phyloP scores from a whole-genome alignment of 1,140 invertebrate species.

The Bombus confusus region DNA sequence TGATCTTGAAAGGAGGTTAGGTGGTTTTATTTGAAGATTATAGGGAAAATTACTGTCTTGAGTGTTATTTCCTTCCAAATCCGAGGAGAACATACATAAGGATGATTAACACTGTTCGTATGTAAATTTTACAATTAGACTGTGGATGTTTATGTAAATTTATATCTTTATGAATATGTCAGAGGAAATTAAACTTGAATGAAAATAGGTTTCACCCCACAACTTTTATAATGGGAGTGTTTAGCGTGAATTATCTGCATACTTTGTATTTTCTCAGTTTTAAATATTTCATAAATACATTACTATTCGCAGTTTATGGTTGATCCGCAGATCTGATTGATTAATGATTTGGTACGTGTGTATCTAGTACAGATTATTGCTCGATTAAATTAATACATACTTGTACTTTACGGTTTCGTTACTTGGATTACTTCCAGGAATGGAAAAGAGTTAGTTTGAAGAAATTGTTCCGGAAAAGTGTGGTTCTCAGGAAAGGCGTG shows the following conservation, averaged over 20 bases:
- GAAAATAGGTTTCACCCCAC: neutral
- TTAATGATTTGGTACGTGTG: neutral
- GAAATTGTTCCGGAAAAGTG: conserved; percentile 18
- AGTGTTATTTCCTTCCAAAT: neutral
- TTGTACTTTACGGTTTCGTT: no score
- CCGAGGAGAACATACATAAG: neutral
- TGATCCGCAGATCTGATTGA: no score
- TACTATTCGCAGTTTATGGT: no score
- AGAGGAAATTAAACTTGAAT: neutral
- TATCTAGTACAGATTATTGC: neutral
- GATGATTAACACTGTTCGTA: neutral
- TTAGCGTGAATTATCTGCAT: neutral
- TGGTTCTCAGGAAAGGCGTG: conserved; percentile 31
- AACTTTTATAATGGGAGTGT: no score
- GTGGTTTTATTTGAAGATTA: neutral
- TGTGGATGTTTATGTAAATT: neutral
- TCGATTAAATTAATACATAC: neutral
- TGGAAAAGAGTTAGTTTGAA: neutral
- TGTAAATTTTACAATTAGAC: neutral
- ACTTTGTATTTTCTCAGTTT: neutral
- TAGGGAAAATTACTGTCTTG: neutral
- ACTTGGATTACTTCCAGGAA: no score
- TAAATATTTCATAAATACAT: neutral
- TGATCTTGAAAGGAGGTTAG: neutral
- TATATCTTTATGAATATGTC: neutral